Evolutionary conservation across 2,888 invertebrate species (phyloP), one percentile per base, ranked within the genome.

Genomic region (Microplitis deprimator): DNA sequence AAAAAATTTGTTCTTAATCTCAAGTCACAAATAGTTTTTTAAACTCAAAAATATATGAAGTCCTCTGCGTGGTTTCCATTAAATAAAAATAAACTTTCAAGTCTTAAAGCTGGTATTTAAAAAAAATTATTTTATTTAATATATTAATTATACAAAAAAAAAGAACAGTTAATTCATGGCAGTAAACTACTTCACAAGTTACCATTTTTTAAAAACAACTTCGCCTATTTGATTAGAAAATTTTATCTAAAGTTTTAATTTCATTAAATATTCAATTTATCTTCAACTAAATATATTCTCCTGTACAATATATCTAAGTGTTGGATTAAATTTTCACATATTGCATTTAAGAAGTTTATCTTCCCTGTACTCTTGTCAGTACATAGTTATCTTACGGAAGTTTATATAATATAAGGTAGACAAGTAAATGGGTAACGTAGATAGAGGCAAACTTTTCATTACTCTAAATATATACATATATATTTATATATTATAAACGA

Each of bases 361-460:
- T 65, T 38, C 13, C 13, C 38, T 8, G 65, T 65, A 29, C 38
- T 17, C 16, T 62, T n/a, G 13, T 65, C 50, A 50, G 50, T 50
- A 50, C 50, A 50, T 50, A 50, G 50, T 50, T 50, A 50, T 50
- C 50, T 50, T 5, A 13, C 50, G 50, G 50, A 50, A 50, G 50
- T 50, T 50, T 50, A 50, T 50, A 50, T 50, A 50, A 50, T 50
- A 50, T 1, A 50, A 50, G 50, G 50, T 13, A 50, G 50, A 50
- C 13, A 50, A 50, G 50, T 50, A 13, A 50, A 50, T 50, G 50
- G 50, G 65, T 65, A 65, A 29, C 38, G 13, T 10, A 13, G 65
- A 50, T 16, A 20, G 68, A 40, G 29, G 39, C 29, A 70, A 70
- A 70, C 50, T 70, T 70, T 70, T 50, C 50, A 70, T 70, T 70